Evolutionary conservation across 2,113 vertebrate species (phyloP).

Genomic region (Prionailurus bengalensis): DNA sequence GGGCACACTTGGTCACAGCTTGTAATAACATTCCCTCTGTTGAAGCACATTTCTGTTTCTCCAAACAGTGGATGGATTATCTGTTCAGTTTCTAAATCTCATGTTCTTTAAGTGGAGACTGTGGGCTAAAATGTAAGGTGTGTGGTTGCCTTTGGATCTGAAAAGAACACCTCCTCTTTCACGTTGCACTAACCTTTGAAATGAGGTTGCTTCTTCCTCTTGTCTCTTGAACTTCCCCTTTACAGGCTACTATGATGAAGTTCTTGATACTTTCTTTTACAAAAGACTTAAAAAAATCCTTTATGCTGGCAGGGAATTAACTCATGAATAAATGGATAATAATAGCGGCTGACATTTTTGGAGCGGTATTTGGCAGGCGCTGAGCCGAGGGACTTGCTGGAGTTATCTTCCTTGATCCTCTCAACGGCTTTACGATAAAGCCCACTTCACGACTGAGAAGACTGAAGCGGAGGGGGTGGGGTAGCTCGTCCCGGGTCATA

Average conservation of each 20-base stretch:
- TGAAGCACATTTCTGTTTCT: neutral
- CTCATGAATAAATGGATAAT: slow-evolving; percentile 83
- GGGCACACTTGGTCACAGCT: neutral
- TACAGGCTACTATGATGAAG: slow-evolving; percentile 61
- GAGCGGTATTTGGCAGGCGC: slow-evolving; percentile 76
- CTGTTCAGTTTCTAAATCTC: neutral
- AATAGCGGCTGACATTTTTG: slow-evolving; percentile 81
- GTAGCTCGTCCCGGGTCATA: neutral
- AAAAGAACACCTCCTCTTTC: neutral
- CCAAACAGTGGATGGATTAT: neutral
- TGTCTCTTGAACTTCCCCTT: neutral
- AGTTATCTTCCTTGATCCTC: slow-evolving; percentile 74
- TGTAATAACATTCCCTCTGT: neutral
- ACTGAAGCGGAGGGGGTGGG: neutral
- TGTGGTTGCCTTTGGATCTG: neutral
- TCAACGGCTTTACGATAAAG: slow-evolving; percentile 64
- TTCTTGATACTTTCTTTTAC: slow-evolving; percentile 73
- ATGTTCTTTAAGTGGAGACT: neutral
- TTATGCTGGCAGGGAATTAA: slow-evolving; percentile 78
- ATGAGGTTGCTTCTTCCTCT: neutral
- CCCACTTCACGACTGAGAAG: slow-evolving; percentile 57
- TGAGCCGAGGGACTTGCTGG: slow-evolving; percentile 75
- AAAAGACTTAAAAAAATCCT: slow-evolving; percentile 64
- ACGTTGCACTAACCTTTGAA: neutral
- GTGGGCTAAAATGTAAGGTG: neutral